Evolutionary conservation across 2,113 vertebrate species (phyloP).

Genomic region (Rynchops niger): DNA sequence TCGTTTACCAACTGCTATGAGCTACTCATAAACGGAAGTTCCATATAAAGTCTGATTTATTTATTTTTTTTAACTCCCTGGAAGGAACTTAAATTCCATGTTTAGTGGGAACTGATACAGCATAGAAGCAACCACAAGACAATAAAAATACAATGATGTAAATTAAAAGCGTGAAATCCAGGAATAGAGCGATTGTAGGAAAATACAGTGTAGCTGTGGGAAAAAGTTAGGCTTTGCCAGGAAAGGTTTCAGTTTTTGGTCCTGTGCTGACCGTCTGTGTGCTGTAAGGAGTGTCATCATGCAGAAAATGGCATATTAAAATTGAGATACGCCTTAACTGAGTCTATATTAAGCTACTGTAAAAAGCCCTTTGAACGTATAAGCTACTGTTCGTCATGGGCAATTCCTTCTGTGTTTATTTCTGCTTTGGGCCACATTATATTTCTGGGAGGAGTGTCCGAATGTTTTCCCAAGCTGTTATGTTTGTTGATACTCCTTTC

Average conservation of each 20-base stretch:
- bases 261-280: background rate
- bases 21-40: background rate
- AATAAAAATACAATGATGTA: background rate
- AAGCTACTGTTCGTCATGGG: background rate
- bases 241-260: background rate
- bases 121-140: background rate
- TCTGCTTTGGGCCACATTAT: background rate
- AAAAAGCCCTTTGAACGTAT: background rate
- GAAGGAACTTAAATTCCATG: background rate
- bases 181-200: background rate
- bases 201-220: background rate
- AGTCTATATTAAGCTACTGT: background rate
- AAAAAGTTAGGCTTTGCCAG: background rate
- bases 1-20: background rate
- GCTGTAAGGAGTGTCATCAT: background rate
- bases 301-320: background rate
- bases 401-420: background rate
- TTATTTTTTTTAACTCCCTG: background rate
- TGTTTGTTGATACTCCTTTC: background rate
- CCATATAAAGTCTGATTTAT: background rate
- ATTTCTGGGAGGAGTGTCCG: background rate
- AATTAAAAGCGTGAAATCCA: background rate
- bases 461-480: background rate
- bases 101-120: background rate
- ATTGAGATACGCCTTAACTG: background rate